These are phyloP conservation scores for Sympetrum striolatum DNA, from an alignment of 2,888 invertebrate genomes.

Conservation along the genomic window DNA sequence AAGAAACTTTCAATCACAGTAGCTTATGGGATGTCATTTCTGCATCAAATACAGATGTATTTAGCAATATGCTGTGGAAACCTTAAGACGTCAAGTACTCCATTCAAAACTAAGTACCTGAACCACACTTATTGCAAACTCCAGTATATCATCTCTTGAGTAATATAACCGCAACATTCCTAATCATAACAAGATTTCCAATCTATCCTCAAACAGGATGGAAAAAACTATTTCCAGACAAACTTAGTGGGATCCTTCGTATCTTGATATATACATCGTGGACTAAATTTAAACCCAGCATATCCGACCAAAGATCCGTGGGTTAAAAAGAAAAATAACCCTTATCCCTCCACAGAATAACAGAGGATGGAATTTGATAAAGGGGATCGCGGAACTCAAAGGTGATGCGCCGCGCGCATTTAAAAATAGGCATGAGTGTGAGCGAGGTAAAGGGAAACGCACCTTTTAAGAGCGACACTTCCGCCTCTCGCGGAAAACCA, in stretches of 20 bases:
- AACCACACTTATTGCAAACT: too few species aligned
- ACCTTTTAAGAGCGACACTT: neutral
- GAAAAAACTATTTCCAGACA: too few species aligned
- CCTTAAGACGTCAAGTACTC: too few species aligned
- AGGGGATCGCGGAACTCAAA: neutral
- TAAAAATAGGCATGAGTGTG: neutral
- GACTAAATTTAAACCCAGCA: neutral
- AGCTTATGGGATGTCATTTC: too few species aligned
- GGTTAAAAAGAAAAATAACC: neutral
- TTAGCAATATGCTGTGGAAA: too few species aligned
- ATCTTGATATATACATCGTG: neutral
- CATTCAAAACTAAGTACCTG: too few species aligned
- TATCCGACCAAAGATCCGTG: neutral
- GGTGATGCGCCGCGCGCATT: neutral
- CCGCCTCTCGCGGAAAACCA: neutral
- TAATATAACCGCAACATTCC: too few species aligned
- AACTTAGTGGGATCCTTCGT: neutral
- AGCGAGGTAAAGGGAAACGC: neutral
- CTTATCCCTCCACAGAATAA: neutral
- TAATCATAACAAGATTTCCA: too few species aligned
- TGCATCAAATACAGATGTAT: too few species aligned
- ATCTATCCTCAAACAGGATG: too few species aligned
- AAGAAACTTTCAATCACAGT: too few species aligned
- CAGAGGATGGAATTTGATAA: neutral
- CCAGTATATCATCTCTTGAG: too few species aligned